Evolutionary conservation across 92 coral and sea anemone species (phyloP).

Genomic region (Metridium senile): DNA sequence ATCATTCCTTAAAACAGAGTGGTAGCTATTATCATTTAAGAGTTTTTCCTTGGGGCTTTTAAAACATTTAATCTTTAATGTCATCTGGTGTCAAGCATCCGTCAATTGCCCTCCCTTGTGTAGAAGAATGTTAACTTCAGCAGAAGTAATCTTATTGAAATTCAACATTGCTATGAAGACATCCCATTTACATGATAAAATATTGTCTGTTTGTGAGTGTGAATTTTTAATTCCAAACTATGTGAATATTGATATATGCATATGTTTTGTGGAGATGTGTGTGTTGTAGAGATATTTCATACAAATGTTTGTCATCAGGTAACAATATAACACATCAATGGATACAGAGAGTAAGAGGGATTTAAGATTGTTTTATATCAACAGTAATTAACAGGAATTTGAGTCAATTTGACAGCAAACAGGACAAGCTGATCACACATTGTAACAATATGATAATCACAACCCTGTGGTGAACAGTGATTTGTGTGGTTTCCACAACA

Average conservation of each 20-base stretch:
- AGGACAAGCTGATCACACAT: constrained; percentile 25
- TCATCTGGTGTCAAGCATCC: constrained; percentile 29
- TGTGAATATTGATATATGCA: neutral
- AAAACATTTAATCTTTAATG: neutral
- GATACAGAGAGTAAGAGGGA: neutral
- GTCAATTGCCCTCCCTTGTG: constrained; percentile 9
- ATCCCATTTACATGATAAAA: neutral
- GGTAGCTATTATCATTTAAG: too few species aligned
- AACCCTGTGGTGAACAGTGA: constrained; percentile 26
- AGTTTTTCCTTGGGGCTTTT: neutral
- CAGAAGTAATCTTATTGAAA: constrained; percentile 1
- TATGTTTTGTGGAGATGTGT: neutral
- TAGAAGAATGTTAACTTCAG: neutral
- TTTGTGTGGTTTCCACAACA: constrained; percentile 31
- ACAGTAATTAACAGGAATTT: neutral
- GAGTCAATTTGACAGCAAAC: constrained; percentile 8
- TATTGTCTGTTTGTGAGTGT: neutral
- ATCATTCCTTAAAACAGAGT: too few species aligned
- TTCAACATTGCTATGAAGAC: neutral
- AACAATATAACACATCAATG: neutral
- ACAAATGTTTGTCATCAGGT: neutral
- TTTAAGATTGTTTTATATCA: neutral
- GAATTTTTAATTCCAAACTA: constrained; percentile 9
- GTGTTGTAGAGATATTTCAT: neutral
- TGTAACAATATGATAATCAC: constrained; percentile 1